Conservation (phyloP, 2,797 vertebrate species). For the Furcifer pardalis region DNA sequence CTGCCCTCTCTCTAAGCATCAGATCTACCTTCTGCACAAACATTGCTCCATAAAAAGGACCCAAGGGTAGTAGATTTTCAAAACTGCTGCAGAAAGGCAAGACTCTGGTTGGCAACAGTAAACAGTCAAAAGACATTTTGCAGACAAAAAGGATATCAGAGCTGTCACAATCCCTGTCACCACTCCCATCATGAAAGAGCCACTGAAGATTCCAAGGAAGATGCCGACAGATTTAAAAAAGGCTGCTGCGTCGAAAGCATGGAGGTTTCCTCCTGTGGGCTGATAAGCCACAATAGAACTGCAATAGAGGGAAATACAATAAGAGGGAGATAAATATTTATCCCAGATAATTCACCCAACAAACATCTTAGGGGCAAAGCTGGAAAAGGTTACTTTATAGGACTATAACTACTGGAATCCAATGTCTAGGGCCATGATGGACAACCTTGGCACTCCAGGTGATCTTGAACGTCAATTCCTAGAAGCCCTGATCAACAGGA, state of each 20-base stretch:
- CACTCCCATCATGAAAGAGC: slow-evolving; percentile 96
- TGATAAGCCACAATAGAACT: slow-evolving; percentile 98
- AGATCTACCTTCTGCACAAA: neutral
- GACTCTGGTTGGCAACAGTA: neutral
- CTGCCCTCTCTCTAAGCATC: too few relatives aligned
- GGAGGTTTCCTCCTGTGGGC: slow-evolving; percentile 89
- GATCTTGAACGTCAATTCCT: too few relatives aligned
- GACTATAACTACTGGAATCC: too few relatives aligned
- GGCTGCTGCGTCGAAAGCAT: slow-evolving; percentile 93
- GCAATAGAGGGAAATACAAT: slow-evolving; percentile 18
- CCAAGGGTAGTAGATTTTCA: neutral
- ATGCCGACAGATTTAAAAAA: slow-evolving; percentile 97
- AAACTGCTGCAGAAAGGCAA: neutral
- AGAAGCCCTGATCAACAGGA: too few relatives aligned
- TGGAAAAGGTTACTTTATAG: too few relatives aligned
- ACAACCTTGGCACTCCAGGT: too few relatives aligned
- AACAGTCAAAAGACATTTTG: slow-evolving; percentile 24
- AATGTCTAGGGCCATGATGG: too few relatives aligned
- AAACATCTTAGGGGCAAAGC: neutral
- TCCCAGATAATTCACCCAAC: neutral
- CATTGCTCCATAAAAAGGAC: neutral
- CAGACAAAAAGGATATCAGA: slow-evolving; percentile 91
- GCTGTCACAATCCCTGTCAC: slow-evolving; percentile 94
- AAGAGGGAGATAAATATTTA: neutral
- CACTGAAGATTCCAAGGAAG: slow-evolving; percentile 97